These are phyloP conservation scores for Tamandua tetradactyla DNA, from an alignment of 2,797 vertebrate species.

Conservation along the genomic window DNA sequence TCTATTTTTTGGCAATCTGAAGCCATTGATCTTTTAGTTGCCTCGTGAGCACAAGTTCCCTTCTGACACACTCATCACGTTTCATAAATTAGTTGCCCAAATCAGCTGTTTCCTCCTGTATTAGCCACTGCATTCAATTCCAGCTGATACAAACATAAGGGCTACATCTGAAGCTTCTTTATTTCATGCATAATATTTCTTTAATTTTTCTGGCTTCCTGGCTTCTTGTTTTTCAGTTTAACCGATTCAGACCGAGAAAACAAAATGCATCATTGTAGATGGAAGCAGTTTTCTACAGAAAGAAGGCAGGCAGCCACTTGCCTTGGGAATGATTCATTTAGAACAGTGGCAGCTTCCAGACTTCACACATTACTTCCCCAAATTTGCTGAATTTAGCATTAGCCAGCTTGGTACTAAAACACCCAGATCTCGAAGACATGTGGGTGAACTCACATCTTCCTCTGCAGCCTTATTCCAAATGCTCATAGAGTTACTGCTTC, in stretches of 20 bases:
- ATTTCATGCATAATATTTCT: slow-evolving; percentile 67
- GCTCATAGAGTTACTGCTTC: slow-evolving; percentile 4
- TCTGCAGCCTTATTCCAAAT: slow-evolving; percentile 33
- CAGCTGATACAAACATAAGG: not conserved
- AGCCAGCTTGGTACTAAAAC: slow-evolving; percentile 74
- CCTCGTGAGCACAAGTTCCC: not conserved
- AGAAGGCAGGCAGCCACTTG: slow-evolving; percentile 45
- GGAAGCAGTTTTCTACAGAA: slow-evolving; percentile 60
- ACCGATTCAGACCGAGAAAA: slow-evolving; percentile 30
- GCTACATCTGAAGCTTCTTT: slow-evolving; percentile 19
- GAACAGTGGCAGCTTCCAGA: slow-evolving; percentile 72
- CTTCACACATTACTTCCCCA: slow-evolving; percentile 70
- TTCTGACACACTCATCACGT: not conserved
- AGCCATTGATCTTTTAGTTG: slow-evolving; percentile 2
- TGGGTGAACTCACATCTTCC: slow-evolving; percentile 68
- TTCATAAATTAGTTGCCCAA: not conserved
- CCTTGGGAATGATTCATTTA: slow-evolving; percentile 60
- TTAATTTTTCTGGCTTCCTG: slow-evolving; percentile 44
- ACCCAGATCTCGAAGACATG: slow-evolving; percentile 69
- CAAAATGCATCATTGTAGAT: slow-evolving; percentile 48
- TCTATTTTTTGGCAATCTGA: not conserved
- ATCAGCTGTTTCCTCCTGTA: not conserved
- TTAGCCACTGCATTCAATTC: not conserved
- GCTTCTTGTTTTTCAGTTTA: slow-evolving; percentile 60
- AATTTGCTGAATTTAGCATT: slow-evolving; percentile 66